Base-by-base conservation (phyloP, 2,113 vertebrate species). In the Saguinus imperator region DNA sequence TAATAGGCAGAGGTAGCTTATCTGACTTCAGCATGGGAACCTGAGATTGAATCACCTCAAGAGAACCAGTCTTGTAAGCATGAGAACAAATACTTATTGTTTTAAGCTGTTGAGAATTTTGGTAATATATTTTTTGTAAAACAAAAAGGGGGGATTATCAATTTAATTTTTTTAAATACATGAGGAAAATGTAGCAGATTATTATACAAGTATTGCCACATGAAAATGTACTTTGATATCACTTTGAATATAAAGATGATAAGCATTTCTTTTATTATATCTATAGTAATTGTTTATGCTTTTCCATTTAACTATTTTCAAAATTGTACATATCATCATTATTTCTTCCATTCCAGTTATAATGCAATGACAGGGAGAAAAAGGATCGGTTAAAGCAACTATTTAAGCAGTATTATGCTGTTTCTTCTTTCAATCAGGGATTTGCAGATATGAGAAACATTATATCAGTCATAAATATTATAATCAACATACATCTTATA, bases 371-470 rank as follows among this genome's bases (percentile, higher is more conserved):
- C 95, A 98, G 72, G 72, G 97, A 95, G 96, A 93, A 90, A 97
- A 89, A 66, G n/a, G 75, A 94, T 50, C 77, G 77, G 35, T 86
- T 68, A 58, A 94, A 96, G 95, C 0, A 85, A 96, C 87, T 97
- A 91, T 98, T 98, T 99, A 99, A 37, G 98, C 99, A 72, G 99
- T 99, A 97, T 99, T 99, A 98, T 99, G 99, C 80, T 99, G 99
- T 87, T 99, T 99, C 98, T 99, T 99, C 99, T 99, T 99, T 73
- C 99, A 66, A 99, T 99, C 97, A 99, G 99, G 96, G 99, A 99
- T 98, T 99, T 99, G 98, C 99, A 99, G 98, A 99, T 99, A 97
- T 99, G 99, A 86, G 99, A 99, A 96, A 99, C 99, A 98, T 99
- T 99, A 20, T 6, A 14, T 45, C 16, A 50, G 23, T 45, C 43